Base-by-base conservation (phyloP, 2,797 vertebrate species). In the Phrynocephalus vlangalii region DNA sequence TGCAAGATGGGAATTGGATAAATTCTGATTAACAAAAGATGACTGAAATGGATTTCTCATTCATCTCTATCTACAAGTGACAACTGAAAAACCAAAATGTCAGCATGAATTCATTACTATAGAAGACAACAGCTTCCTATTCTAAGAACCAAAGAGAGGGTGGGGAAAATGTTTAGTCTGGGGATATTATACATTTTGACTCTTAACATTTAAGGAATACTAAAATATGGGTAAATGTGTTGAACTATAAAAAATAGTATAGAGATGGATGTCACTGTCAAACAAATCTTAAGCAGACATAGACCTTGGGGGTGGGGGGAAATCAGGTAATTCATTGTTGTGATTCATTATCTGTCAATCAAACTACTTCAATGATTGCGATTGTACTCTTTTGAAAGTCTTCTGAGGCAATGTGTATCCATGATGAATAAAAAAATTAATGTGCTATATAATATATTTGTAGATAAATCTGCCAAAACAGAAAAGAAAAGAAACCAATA, bases 271-370 rank as follows among this genome's bases (percentile, higher is more conserved):
- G 33, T 67, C 38, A 92, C 60, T 87, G 18, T 84, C 89, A 91
- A 79, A 89, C 1, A 92, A 91, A 93, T 94, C 76, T 1, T 33
- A 92, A 87, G 79, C 68, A 72, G 70, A 79, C 1, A 89, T 68
- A 92, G 44, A 92, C 83, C 28, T 68, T 78, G 38, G 38, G 38
- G 38, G 38, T 83, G 82, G 89, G 28, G 79, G 18, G 13, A 87
- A 92, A 33, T n/a, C 44, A 93, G 26, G 15, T 44, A 90, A 94
- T 91, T 73, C 78, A 91, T 48, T 79, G 86, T 0, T 89, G 72
- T 26, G 10, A 92, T 94, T 91, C 84, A 82, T 63, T 85, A n/a
- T 80, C 26, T 93, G 76, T 71, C 92, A 92, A 72, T 91, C 89
- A 92, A 89, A 95, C 86, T 52, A 44, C 83, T 56, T 94, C 60